These are phyloP conservation scores for Zhengitettix transpicula DNA, from an alignment of 2,888 invertebrate genomes.

Conservation along the genomic window DNA sequence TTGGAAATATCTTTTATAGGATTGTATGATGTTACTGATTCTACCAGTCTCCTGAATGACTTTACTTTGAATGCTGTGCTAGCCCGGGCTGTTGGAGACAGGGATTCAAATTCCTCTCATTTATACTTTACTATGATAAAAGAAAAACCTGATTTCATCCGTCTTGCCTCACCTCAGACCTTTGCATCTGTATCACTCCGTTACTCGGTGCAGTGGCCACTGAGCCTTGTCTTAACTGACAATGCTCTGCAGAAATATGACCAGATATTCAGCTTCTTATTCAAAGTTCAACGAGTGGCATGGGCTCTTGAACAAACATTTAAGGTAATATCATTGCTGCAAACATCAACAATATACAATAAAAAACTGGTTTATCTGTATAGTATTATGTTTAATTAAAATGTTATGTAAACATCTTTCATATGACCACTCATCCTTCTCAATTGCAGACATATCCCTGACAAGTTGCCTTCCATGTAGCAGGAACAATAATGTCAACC, in stretches of 20 bases:
- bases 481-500: no score
- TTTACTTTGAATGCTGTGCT: conserved; percentile 50
- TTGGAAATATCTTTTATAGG: conserved; percentile 20
- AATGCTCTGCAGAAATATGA: conserved; percentile 41
- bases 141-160: conserved; percentile 2
- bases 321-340: conserved; percentile 25
- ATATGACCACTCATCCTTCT: no score
- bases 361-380: no score
- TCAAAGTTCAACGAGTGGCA: conserved; percentile 58
- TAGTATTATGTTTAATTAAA: no score
- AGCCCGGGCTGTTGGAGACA: conserved; percentile 38
- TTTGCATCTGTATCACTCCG: conserved; percentile 45
- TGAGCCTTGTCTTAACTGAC: conserved; percentile 25
- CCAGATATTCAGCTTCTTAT: conserved; percentile 55
- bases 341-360: no score
- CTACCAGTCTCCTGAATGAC: conserved; percentile 49
- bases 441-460: no score
- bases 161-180: conserved; percentile 34
- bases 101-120: background rate
- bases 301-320: conserved; percentile 59
- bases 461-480: no score
- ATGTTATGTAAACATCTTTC: no score
- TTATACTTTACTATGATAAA: conserved; percentile 4
- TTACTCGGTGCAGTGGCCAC: background rate
- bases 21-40: conserved; percentile 44